Evolutionary conservation across 1,140 invertebrate genomes (phyloP), one percentile per base, ranked within the genome.

Genomic region (Leptinotarsa undecemlineata): DNA sequence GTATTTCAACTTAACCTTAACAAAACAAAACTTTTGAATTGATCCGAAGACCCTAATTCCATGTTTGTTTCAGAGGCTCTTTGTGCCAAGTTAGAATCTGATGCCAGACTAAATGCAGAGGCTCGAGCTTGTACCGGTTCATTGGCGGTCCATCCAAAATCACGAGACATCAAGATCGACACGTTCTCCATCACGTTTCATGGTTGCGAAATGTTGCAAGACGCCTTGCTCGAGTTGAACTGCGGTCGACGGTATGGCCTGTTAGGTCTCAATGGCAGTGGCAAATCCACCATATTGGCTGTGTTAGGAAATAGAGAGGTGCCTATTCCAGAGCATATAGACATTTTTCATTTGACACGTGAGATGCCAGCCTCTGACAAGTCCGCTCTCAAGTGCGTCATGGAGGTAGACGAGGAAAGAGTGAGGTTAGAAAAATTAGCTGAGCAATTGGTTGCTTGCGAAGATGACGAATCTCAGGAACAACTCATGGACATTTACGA

Each of bases 101-200:
- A 98, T 82, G 93, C 97, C 14, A 90, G 93, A 76, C 88, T 98
- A 76, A 97, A 96, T 86, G 95, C 97, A 0, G 94, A 98, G 84
- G 96, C 96, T 3, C 88, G 98, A 69, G 92, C 97, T 0, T 97
- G 96, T 76, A 99, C 98, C 14, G 98, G 98, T 47, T 95, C 96
- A 0, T 86, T 99, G 71, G 96, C 94, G 2, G 95, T 98, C 3
- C 97, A 99, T 87, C 95, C 96, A 13, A 92, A 96, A 77, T 96
- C 96, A 76, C 89, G 98, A 75, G 98, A 99, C 86, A 90, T 99
- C 42, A 99, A 99, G 86, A 97, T 99, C 81, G 94, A 95, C 71
- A 98, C 96, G 84, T 94, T 99, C 82, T 98, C 97, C 48, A 96
- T 99, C 70, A 99, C 96, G 67, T 99, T 99, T 86, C 98, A 99